Evolutionary conservation across 2,113 vertebrate genomes (phyloP).

Genomic region (Clarias magur): DNA sequence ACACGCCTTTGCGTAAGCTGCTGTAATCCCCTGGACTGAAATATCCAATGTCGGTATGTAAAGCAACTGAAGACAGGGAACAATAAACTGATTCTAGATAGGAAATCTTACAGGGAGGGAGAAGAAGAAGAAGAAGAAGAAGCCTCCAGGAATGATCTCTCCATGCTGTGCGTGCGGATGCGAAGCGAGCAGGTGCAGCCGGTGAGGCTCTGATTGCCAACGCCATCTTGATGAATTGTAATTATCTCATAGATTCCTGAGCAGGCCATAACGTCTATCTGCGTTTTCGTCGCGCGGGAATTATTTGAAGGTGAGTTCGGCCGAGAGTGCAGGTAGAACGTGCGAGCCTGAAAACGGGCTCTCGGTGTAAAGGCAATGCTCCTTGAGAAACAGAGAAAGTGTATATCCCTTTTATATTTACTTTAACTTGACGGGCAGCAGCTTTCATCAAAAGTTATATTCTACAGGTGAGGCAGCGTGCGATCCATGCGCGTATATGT

Average conservation of each 20-base stretch:
- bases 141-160: constrained; percentile 9
- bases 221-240: constrained; percentile 31
- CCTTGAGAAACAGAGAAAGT: background rate
- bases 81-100: background rate
- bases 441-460: background rate
- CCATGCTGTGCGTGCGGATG: background rate
- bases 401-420: background rate
- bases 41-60: constrained; percentile 1
- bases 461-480: background rate
- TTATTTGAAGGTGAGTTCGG: constrained; percentile 4
- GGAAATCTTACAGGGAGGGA: background rate
- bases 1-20: background rate
- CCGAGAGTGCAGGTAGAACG: background rate
- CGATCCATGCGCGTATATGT: background rate
- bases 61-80: background rate
- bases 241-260: constrained; percentile 35
- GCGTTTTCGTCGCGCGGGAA: constrained; percentile 24
- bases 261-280: constrained; percentile 21
- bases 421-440: background rate
- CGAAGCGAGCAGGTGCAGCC: constrained; percentile 42
- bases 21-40: background rate
- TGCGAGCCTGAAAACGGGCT: background rate
- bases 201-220: constrained; percentile 39
- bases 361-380: background rate
- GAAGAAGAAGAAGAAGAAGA: background rate